These are phyloP conservation scores for Phengaris arion DNA, from an alignment of 2,888 invertebrate species.

Conservation along the genomic window DNA sequence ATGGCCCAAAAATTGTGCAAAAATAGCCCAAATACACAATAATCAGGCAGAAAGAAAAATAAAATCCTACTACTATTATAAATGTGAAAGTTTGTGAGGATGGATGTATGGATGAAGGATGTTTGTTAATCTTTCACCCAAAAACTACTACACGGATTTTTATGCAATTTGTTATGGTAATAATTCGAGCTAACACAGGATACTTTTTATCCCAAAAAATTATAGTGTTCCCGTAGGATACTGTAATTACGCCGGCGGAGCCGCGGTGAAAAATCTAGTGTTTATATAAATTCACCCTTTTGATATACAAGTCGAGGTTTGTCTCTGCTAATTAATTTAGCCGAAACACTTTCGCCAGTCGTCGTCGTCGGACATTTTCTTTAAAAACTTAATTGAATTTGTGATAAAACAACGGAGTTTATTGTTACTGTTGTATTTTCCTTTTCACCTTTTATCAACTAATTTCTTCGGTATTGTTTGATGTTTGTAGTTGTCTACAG, in stretches of 20 bases:
- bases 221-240: too few relatives aligned
- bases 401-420: constrained; percentile 25
- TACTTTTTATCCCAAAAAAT: too few relatives aligned
- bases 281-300: neutral
- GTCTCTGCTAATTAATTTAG: neutral
- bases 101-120: too few relatives aligned
- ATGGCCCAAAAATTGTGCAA: too few relatives aligned
- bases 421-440: constrained; percentile 18
- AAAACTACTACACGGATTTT: too few relatives aligned
- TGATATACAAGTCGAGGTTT: constrained; percentile 3
- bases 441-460: constrained; percentile 7
- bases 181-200: too few relatives aligned
- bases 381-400: constrained; percentile 27
- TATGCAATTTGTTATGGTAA: too few relatives aligned
- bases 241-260: too few relatives aligned
- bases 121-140: too few relatives aligned
- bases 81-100: too few relatives aligned
- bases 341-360: neutral
- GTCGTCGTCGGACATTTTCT: constrained; percentile 5
- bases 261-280: neutral
- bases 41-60: neutral
- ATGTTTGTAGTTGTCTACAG: neutral
- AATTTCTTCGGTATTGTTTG: neutral
- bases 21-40: too few relatives aligned
- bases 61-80: too few relatives aligned